These are phyloP conservation scores for Drosophila grimshawi DNA, from an alignment of 1,140 invertebrate species.

Conservation along the genomic window DNA sequence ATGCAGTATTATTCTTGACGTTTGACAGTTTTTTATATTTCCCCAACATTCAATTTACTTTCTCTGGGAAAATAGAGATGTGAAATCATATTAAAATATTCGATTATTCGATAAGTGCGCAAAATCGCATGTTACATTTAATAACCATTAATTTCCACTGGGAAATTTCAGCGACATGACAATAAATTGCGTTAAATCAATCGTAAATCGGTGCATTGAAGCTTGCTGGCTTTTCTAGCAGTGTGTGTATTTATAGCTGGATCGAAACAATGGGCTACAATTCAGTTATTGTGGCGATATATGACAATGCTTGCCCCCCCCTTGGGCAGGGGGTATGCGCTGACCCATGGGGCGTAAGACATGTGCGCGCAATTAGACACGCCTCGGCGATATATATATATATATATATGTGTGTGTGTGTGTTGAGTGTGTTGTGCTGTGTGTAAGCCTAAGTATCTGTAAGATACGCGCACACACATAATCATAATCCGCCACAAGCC, in stretches of 20 bases:
- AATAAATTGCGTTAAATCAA: slow-evolving; percentile 46
- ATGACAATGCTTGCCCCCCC: background rate
- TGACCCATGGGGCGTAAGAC: slow-evolving; percentile 68
- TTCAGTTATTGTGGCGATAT: slow-evolving; percentile 36
- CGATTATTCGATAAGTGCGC: no score
- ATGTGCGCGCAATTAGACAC: slow-evolving; percentile 79
- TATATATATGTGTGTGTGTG: background rate
- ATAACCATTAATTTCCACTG: slow-evolving; percentile 30
- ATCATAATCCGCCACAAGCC: slow-evolving; percentile 80
- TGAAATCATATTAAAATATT: background rate
- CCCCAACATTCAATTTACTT: no score
- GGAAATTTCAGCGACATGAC: slow-evolving; percentile 4
- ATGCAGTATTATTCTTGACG: no score
- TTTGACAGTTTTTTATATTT: no score
- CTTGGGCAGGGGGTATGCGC: background rate
- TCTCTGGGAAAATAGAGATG: no score
- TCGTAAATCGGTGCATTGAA: slow-evolving; percentile 24
- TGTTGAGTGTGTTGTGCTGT: slow-evolving; percentile 21
- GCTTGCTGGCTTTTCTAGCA: background rate
- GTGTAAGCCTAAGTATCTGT: slow-evolving; percentile 75
- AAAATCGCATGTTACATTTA: slow-evolving; percentile 9
- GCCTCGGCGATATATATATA: slow-evolving; percentile 43
- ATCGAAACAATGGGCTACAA: slow-evolving; percentile 61
- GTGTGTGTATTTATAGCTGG: slow-evolving; percentile 19
- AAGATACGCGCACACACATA: slow-evolving; percentile 64